A percentile compares a stretch with the other conserved stretches of the same genome.
phyloP scores from a whole-genome alignment of 2,888 invertebrate species.

The Clistopyga incitator region DNA sequence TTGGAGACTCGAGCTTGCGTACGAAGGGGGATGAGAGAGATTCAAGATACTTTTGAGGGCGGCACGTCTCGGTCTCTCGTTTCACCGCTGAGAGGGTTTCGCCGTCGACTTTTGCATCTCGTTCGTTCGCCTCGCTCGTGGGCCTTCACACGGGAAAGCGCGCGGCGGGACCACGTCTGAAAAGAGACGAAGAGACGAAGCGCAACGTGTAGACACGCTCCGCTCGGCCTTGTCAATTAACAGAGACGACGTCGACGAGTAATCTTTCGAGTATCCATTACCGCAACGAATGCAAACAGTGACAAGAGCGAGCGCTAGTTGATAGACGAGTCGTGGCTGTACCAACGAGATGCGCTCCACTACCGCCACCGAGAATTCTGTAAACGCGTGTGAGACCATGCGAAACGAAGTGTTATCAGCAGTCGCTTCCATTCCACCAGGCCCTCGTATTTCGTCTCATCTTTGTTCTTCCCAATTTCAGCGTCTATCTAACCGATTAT shows the following conservation, averaged over 20 bases:
- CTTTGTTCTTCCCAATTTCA: conserved; percentile 20
- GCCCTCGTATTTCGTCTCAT: conserved; percentile 49
- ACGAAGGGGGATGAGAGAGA: conserved; percentile 64
- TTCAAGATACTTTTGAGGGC: conserved; percentile 71
- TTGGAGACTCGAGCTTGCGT: conserved; percentile 16
- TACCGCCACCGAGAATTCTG: conserved; percentile 24
- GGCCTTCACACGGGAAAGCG: conserved; percentile 25
- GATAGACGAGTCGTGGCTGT: conserved; percentile 25
- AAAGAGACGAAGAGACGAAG: conserved; percentile 53
- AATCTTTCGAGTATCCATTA: conserved; percentile 82
- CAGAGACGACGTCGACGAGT: conserved; percentile 72
- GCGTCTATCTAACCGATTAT: conserved; percentile 22
- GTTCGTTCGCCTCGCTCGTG: conserved; percentile 43
- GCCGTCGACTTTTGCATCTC: conserved; percentile 39
- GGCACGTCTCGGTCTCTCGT: conserved; percentile 54
- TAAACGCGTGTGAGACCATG: conserved; percentile 56
- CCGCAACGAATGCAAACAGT: conserved; percentile 31
- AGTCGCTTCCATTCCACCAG: conserved; percentile 58
- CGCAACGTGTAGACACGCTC: conserved; percentile 46
- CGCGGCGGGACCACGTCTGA: conserved; percentile 32
- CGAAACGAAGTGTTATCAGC: conserved; percentile 58
- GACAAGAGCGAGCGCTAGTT: conserved; percentile 6
- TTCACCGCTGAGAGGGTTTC: conserved; percentile 37
- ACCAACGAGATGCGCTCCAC: conserved; percentile 10
- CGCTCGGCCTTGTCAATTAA: conserved; percentile 66